Evolutionary conservation across 1,140 invertebrate species (phyloP).

Genomic region (Megathymus violae): DNA sequence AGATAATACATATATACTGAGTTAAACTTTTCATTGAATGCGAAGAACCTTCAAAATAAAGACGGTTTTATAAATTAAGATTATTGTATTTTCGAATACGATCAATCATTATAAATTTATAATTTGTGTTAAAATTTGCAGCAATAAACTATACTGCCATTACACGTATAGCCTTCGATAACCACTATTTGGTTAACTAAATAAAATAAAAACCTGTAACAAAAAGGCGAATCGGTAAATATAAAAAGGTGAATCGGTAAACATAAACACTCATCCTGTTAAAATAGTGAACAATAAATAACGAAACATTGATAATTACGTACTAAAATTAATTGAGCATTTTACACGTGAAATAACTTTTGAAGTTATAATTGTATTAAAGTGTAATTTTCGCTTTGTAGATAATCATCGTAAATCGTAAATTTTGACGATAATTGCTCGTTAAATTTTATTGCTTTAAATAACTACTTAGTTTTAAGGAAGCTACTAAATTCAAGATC

Average conservation of each 20-base stretch:
- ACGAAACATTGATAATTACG: slow-evolving; percentile 53
- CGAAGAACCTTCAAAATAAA: too few species aligned
- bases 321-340: slow-evolving; percentile 42
- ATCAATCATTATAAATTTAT: neutral
- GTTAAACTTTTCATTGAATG: too few species aligned
- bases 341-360: slow-evolving; percentile 32
- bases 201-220: neutral
- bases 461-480: neutral
- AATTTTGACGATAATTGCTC: slow-evolving; percentile 44
- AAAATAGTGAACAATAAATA: slow-evolving; percentile 42
- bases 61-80: too few species aligned
- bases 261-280: too few species aligned
- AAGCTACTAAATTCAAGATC: too few species aligned
- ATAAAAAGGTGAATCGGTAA: neutral
- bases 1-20: too few species aligned
- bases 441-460: slow-evolving; percentile 6
- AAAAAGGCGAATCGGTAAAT: neutral
- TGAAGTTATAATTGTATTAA: slow-evolving; percentile 18
- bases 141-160: neutral
- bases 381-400: slow-evolving; percentile 25
- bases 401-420: slow-evolving; percentile 44
- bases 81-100: too few species aligned
- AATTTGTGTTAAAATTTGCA: too few species aligned
- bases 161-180: slow-evolving; percentile 12
- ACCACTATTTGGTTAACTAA: too few species aligned